Evolutionary conservation across 2,797 vertebrate genomes (phyloP), one percentile per base, ranked within the genome.

Genomic region (Pristis pectinata): DNA sequence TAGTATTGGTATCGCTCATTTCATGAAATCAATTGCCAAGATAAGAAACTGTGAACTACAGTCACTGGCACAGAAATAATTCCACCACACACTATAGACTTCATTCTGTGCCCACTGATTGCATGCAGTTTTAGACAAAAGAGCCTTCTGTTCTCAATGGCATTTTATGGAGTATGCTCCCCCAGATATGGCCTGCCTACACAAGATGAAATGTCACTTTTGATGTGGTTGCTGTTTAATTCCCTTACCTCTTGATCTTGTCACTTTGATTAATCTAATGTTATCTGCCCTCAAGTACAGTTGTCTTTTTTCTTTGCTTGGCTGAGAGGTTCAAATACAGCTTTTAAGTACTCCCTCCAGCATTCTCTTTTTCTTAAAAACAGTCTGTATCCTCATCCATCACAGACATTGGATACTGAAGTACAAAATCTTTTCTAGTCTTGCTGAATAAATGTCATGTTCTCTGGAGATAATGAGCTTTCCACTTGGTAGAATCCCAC

Each of bases 241-340:
- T 91, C 59, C 67, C 87, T 91, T 91, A 91, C 61, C 56, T 41
- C 87, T 91, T 91, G 87, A 91, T 91, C 87, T 67, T 91, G 87
- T 41, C 61, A 91, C 22, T 91, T 91, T 91, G 87, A 91, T 91
- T 91, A 41, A 91, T 91, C 61, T 91, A 67, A 11, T 22, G 8
- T 9, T 64, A 91, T 91, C 87, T 64, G 56, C n/a, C 59, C 87
- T 91, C 59, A 17, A 91, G 87, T 64, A 91, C 59, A 91, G 17
- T 91, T 91, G 87, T 61, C n/a, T 91, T 41, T 91, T 67, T 64
- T 91, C 87, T 91, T 91, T 67, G 59, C n/a, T 41, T 67, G 87
- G 19, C 59, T 10, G n/a, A 67, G 87, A 41, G 61, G 19, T 91
- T 91, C 44, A 91, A 91, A 67, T 67, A 41, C 91, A 91, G 87